A percentile compares a stretch with the other conserved stretches of the same genome.
phyloP scores from a whole-genome alignment of 2,888 invertebrate genomes.

The Muschampia plurimacula region DNA sequence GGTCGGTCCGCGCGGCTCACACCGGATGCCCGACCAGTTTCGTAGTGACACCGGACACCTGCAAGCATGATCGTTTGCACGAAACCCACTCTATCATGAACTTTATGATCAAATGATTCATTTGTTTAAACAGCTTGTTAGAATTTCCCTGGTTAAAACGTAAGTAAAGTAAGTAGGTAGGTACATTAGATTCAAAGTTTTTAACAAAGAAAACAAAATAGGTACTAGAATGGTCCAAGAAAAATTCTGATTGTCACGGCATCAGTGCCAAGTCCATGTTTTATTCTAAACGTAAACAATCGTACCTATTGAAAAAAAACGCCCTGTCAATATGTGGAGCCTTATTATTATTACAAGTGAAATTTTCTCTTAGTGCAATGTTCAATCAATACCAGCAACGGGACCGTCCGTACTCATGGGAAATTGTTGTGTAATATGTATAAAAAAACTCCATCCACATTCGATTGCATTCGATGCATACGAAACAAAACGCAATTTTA shows the following conservation, averaged over 20 bases:
- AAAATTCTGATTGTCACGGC: no score
- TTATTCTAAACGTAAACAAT: no score
- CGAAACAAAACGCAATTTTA: background rate
- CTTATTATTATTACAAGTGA: background rate
- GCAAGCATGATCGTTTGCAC: slow-evolving; percentile 55
- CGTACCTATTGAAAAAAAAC: no score
- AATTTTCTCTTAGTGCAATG: background rate
- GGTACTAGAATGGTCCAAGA: no score
- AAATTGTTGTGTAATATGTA: background rate
- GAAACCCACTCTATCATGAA: slow-evolving; percentile 38
- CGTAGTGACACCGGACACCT: slow-evolving; percentile 78
- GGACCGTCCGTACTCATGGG: background rate
- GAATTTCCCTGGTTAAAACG: background rate
- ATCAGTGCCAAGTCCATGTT: no score
- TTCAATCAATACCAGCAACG: background rate
- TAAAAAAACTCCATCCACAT: background rate
- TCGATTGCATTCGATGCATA: background rate
- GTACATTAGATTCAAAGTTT: background rate
- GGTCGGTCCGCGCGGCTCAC: slow-evolving; percentile 59
- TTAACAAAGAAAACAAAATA: no score
- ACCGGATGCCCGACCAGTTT: slow-evolving; percentile 84
- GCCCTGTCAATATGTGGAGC: background rate
- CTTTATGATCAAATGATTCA: slow-evolving; percentile 27
- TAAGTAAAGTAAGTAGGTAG: no score
- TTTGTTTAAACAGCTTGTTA: slow-evolving; percentile 4